Evolutionary conservation across 2,888 invertebrate species (phyloP).

Genomic region (Netelia inedita): DNA sequence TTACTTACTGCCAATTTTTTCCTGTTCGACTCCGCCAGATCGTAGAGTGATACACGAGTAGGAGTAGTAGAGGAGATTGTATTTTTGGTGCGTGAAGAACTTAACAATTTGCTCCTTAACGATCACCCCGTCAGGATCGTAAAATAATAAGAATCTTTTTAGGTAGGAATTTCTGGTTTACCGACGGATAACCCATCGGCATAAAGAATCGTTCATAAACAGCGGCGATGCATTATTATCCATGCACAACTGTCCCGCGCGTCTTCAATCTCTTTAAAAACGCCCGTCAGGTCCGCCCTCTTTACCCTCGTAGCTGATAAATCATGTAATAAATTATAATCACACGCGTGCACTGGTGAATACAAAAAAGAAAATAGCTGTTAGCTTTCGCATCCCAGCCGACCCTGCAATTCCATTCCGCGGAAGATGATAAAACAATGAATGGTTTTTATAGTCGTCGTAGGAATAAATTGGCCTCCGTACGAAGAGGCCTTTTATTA

Average conservation of each 20-base stretch:
- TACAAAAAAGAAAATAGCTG: conserved; percentile 25
- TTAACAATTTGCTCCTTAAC: too few relatives aligned
- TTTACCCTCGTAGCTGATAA: conserved; percentile 37
- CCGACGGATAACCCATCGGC: background rate
- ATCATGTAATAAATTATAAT: conserved; percentile 52
- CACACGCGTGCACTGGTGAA: conserved; percentile 29
- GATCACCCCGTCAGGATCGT: background rate
- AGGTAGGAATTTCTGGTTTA: background rate
- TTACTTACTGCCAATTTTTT: too few relatives aligned
- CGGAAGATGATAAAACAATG: conserved; percentile 35
- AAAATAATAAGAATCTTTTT: background rate
- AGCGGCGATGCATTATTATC: background rate
- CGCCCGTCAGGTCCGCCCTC: conserved; percentile 37
- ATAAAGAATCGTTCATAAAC: background rate
- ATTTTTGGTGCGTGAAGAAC: too few relatives aligned
- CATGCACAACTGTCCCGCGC: background rate
- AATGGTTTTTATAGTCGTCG: conserved; percentile 46
- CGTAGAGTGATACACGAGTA: too few relatives aligned
- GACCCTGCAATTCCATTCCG: conserved; percentile 38
- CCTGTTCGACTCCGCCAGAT: too few relatives aligned
- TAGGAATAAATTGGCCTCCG: conserved; percentile 43
- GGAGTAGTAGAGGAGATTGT: too few relatives aligned
- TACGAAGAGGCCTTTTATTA: background rate
- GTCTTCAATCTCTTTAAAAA: conserved; percentile 37
- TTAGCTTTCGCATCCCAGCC: background rate